phyloP scores from a whole-genome alignment of 2,888 invertebrate species.

The Spicauda simplicius region DNA sequence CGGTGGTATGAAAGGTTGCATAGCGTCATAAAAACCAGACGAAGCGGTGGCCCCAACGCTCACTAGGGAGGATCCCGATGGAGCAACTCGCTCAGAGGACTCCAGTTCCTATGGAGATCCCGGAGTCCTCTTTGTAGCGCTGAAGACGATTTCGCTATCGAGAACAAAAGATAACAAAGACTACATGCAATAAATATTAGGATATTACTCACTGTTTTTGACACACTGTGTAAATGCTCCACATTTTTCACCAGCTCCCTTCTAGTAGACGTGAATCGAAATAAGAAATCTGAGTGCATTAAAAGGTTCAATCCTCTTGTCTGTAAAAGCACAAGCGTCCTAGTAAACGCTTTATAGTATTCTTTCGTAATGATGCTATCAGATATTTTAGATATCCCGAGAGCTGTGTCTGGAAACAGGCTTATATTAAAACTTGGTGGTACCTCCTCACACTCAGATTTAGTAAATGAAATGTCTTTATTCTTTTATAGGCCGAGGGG shows the following conservation, averaged over 20 bases:
- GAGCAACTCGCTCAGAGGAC: no score
- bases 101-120: no score
- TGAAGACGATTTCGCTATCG: no score
- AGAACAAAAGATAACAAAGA: no score
- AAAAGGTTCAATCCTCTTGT: conserved; percentile 57
- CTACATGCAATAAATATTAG: not conserved
- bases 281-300: conserved; percentile 58
- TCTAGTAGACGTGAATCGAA: conserved; percentile 53
- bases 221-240: conserved; percentile 58
- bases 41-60: no score
- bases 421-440: not conserved
- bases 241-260: conserved; percentile 53
- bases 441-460: no score
- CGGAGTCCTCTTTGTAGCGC: no score
- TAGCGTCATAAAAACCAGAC: no score
- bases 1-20: no score
- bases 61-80: no score
- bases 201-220: conserved; percentile 55
- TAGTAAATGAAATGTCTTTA: no score
- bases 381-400: conserved; percentile 58
- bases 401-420: conserved; percentile 58
- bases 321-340: conserved; percentile 54
- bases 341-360: conserved; percentile 62
- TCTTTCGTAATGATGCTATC: conserved; percentile 56
- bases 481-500: no score